Percentiles rank a stretch among this genome's conserved stretches.
Evolutionary conservation across 2,888 invertebrate species (phyloP).

Genomic region (Lithosia quadra): DNA sequence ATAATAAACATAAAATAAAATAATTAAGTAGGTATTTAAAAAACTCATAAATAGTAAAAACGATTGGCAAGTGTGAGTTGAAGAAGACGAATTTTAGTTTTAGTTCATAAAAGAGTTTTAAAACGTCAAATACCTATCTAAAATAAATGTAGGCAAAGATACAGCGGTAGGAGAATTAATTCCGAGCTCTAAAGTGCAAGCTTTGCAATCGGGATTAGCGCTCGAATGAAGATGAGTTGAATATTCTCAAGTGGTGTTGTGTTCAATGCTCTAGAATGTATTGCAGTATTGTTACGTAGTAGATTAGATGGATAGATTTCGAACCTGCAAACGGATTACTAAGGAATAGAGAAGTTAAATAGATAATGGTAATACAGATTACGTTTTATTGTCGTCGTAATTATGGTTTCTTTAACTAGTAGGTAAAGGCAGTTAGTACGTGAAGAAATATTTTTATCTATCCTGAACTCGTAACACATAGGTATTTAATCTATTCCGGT

Average conservation of each 20-base stretch:
- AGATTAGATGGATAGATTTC: not conserved
- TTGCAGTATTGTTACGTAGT: not conserved
- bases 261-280: no score
- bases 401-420: not conserved
- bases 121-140: not conserved
- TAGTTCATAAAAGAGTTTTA: not conserved
- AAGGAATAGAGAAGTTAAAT: not conserved
- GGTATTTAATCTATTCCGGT: not conserved
- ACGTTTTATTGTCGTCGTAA: not conserved
- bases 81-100: not conserved
- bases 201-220: no score
- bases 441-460: not conserved
- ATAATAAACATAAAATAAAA: not conserved
- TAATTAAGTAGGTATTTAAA: not conserved
- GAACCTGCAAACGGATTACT: not conserved
- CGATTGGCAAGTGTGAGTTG: not conserved
- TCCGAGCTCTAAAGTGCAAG: no score
- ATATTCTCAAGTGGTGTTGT: no score
- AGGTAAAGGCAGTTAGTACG: not conserved
- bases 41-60: not conserved
- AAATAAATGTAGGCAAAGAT: no score
- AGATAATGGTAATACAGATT: not conserved
- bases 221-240: no score
- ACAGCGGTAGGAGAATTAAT: no score
- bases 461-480: not conserved